Evolutionary conservation across 64 coral and sea anemone species (phyloP).

Genomic region (Porites lutea): DNA sequence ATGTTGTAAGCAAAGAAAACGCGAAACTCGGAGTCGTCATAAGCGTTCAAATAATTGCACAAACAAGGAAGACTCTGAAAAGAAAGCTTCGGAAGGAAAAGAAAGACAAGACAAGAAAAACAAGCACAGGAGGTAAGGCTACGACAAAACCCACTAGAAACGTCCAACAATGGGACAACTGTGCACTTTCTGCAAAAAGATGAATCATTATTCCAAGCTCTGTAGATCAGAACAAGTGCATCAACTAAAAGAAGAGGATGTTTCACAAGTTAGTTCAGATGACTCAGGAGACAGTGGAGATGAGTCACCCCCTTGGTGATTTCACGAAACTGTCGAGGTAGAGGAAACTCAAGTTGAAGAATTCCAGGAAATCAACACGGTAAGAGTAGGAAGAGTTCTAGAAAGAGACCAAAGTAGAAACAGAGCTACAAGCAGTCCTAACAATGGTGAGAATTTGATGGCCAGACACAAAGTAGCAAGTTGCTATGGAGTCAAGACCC

Average conservation of each 20-base stretch:
- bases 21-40: neutral
- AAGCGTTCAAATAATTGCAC: neutral
- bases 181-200: slow-evolving; percentile 30
- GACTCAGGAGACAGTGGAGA: neutral
- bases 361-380: too few relatives aligned
- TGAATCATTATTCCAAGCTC: slow-evolving; percentile 55
- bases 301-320: neutral
- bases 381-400: too few relatives aligned
- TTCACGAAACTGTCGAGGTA: neutral
- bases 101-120: neutral
- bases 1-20: neutral
- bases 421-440: too few relatives aligned
- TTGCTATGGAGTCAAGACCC: too few relatives aligned
- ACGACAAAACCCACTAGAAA: slow-evolving; percentile 39
- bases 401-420: too few relatives aligned
- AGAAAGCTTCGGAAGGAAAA: neutral
- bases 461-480: too few relatives aligned
- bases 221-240: neutral
- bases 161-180: slow-evolving; percentile 53
- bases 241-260: neutral
- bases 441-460: too few relatives aligned
- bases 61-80: neutral
- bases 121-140: neutral
- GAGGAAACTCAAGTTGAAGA: neutral
- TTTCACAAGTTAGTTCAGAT: neutral